Evolutionary conservation across 1,140 invertebrate genomes (phyloP), one percentile per base, ranked within the genome.

Genomic region (Laupala kohalensis): DNA sequence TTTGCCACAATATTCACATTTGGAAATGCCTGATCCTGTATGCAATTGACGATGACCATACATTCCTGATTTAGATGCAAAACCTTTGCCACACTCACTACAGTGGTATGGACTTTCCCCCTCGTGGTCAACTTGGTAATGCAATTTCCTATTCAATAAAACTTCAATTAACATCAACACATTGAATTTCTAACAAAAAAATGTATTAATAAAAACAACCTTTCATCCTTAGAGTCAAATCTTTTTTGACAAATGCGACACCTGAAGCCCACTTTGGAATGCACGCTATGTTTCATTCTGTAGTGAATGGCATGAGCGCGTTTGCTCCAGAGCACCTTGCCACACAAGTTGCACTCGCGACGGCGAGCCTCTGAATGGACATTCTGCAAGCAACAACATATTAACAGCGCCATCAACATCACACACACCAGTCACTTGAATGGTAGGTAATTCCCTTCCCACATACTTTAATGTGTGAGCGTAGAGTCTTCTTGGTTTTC

Each of bases 21-120:
- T 75, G 28, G 73, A 75, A 13, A 70, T 67, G 28, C 74, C 75
- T 69, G 73, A 71, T 24, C 70, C 72, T 69, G 77, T 75, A 62
- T 77, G 76, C 6, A 76, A 63, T 73, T 77, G 76, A 63, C 72
- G 29, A 72, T 77, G 76, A 25, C 76, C 76, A 74, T 77, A 77
- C 69, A 77, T 73, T 68, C 76, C 76, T 19, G 76, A 77, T 71
- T 77, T 77, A 15, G 74, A 75, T 27, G 75, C 73, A 75, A 77
- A 77, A 15, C 76, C 76, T 73, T 77, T 77, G 6, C 74, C 74
- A 73, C 76, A 77, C 24, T 75, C 73, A 24, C 53, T 28, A 68
- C 76, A 77, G 37, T 73, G 72, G 64, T 75, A 77, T 9, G 76
- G 76, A 66, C 69, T 71, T 67, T 77, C 72, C 27, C 75, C 75